phyloP scores from a whole-genome alignment of 2,113 vertebrate species.

The Pithys albifrons region DNA sequence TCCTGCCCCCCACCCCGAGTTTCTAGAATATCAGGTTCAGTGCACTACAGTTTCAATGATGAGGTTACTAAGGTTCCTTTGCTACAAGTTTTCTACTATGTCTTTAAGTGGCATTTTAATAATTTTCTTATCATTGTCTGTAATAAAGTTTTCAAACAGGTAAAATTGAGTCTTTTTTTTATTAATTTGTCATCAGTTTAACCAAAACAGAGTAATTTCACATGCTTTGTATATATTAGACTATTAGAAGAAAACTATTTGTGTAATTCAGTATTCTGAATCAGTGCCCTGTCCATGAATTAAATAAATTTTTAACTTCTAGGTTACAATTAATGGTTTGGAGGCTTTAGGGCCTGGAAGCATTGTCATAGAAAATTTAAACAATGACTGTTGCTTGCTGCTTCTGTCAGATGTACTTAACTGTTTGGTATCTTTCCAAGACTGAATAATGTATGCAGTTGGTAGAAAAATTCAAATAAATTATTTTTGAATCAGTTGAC shows the following conservation, averaged over 20 bases:
- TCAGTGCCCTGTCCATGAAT: background rate
- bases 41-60: background rate
- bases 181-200: background rate
- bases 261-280: background rate
- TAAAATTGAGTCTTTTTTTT: background rate
- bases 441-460: background rate
- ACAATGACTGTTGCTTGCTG: background rate
- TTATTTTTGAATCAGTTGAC: background rate
- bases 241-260: background rate
- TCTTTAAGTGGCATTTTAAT: background rate
- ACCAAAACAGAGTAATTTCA: background rate
- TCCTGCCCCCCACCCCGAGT: accelerated
- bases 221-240: background rate
- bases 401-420: background rate
- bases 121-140: background rate
- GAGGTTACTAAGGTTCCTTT: background rate
- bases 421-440: background rate
- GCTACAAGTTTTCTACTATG: background rate
- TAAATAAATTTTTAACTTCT: background rate
- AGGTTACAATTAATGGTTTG: background rate
- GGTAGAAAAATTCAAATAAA: background rate
- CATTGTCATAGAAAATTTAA: background rate
- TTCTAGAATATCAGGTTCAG: background rate
- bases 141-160: background rate
- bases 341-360: background rate